Conservation (phyloP, 2,113 vertebrate genomes). For the Coreoperca whiteheadi region DNA sequence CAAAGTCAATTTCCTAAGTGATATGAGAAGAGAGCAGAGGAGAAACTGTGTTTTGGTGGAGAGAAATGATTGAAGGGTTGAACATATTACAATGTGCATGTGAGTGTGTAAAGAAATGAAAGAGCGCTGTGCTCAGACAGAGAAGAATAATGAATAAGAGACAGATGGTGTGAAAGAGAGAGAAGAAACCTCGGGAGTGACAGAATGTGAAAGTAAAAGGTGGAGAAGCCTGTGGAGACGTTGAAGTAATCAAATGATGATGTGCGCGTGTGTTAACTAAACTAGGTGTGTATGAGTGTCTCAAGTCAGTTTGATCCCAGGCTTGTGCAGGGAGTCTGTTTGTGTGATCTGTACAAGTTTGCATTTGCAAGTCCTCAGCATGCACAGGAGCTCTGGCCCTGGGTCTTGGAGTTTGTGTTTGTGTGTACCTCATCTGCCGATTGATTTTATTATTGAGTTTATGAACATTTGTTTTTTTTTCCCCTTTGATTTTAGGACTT, state of each 20-base stretch:
- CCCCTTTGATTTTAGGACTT: slow-evolving; percentile 6
- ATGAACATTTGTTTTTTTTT: background rate
- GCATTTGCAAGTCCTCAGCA: background rate
- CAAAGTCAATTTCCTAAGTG: slow-evolving; percentile 34
- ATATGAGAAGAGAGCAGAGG: slow-evolving; percentile 5
- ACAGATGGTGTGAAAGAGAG: slow-evolving; percentile 51
- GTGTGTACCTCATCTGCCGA: background rate
- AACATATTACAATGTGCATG: slow-evolving; percentile 6
- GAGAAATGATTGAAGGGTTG: slow-evolving; percentile 13
- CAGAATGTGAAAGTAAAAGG: slow-evolving; percentile 39
- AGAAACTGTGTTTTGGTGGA: slow-evolving; percentile 16
- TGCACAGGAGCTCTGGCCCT: background rate
- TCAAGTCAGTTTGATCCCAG: slow-evolving; percentile 11
- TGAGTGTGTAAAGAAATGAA: slow-evolving; percentile 10
- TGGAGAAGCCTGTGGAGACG: background rate
- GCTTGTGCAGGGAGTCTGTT: slow-evolving; percentile 9
- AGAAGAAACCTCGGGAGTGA: slow-evolving; percentile 27
- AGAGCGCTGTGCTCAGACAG: background rate
- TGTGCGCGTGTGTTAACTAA: background rate
- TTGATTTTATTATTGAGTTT: slow-evolving; percentile 15
- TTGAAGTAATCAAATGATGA: slow-evolving; percentile 27
- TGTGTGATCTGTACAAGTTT: slow-evolving; percentile 17
- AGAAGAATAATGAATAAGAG: slow-evolving; percentile 49
- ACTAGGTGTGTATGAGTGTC: background rate
- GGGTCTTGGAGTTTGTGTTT: background rate